Base-by-base conservation (phyloP, 1,140 invertebrate genomes). In the Lasioglossum baleicum region DNA sequence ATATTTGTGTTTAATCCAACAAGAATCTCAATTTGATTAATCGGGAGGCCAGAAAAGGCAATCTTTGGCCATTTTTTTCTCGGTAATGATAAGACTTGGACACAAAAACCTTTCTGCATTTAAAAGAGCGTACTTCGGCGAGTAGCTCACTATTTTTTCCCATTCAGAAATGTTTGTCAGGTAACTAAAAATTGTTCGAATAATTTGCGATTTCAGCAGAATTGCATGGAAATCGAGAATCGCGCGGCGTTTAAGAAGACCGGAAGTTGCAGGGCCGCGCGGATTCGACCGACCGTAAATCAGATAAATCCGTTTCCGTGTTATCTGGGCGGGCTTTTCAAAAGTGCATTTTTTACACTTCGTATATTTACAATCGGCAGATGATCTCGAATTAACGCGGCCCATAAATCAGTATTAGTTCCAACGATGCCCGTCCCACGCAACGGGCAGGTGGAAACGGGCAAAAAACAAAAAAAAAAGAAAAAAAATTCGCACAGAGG, bases 371-470 rank as follows among this genome's bases (percentile, higher is more conserved):
- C 78, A 81, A 85, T 85, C 83, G 53, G 58, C 69, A 69, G 61
- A 48, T 75, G 70, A 85, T 85, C 83, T 81, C 82, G 78, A 81
- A 85, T 85, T 85, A 85, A 85, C 83, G 83, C 78, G 69, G 60
- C 22, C 79, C 67, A 81, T 85, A 85, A 85, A 85, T 85, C 83
- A 84, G 83, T 75, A 85, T 85, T 85, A 85, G 77, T 68, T 84
- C 80, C 68, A 31, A 8, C 53, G 63, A 22, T 7, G 10, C 10
- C 26, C 26, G 2, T 10, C 11, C 10, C 42, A 13, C 2, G 63
- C 8, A 20, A 35, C 51, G 51, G 0, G 11, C 13, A 17, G 13
- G 51, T 6, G 17, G 35, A 53, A 53, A 53, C 51, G 17, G 51
- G 44, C 44, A 10, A 48, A 53, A 53, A 53, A 3, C 6, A 53